Conservation (phyloP, 2,888 invertebrate genomes). For the Apamea anceps region DNA sequence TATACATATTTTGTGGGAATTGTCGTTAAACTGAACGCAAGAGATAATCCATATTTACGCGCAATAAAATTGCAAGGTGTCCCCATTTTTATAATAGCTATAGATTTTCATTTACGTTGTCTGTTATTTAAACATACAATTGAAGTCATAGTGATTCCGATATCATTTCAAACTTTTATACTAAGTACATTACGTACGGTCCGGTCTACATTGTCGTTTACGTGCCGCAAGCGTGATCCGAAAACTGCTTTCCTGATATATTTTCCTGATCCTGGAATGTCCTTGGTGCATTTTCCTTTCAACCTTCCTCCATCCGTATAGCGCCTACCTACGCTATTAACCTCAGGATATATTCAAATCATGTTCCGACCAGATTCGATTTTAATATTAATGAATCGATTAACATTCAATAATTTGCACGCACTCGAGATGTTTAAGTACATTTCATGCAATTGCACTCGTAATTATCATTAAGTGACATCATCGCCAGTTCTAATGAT, state of each 20-base stretch:
- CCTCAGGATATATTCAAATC: not conserved
- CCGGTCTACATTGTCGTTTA: not conserved
- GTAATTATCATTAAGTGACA: conserved; percentile 50
- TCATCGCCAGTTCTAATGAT: conserved; percentile 56
- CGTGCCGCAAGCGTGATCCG: not conserved
- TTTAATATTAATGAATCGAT: conserved; percentile 19
- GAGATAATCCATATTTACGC: conserved; percentile 36
- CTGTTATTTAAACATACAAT: conserved; percentile 5
- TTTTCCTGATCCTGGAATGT: conserved; percentile 23
- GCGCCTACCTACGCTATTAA: not conserved
- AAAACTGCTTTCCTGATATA: conserved; percentile 15
- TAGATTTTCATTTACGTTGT: conserved; percentile 12
- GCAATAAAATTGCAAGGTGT: conserved; percentile 35
- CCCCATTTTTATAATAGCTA: conserved; percentile 24
- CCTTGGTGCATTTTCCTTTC: conserved; percentile 2
- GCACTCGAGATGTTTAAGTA: conserved; percentile 7
- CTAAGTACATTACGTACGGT: no score
- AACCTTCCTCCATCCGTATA: conserved; percentile 17
- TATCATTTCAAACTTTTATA: not conserved
- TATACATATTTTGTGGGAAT: conserved; percentile 21
- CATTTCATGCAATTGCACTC: conserved; percentile 46
- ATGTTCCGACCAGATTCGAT: conserved; percentile 4
- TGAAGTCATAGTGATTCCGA: not conserved
- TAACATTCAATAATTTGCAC: conserved; percentile 9
- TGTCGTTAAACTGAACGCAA: conserved; percentile 13